Base-by-base conservation (phyloP, 2,797 vertebrate species). In the Macroramphosus scolopax region DNA sequence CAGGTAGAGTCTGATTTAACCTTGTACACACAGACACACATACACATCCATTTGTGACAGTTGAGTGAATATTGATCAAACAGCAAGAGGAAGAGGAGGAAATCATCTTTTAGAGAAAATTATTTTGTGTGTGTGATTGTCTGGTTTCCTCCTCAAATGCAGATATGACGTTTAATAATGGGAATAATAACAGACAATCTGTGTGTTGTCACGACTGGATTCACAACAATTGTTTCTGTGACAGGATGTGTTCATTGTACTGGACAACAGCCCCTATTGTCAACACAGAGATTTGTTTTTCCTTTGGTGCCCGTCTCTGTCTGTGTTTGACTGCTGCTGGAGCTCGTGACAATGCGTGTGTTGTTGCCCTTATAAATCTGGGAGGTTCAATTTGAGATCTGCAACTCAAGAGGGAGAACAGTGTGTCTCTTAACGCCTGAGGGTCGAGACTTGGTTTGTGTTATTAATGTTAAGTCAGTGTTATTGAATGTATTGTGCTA, bases 1-100 rank as follows among this genome's bases (percentile, higher is more conserved):
- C 94, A 96, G 94, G 95, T 97, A 82, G 66, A 55, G 30, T 17
- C 18, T 33, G 22, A n/a, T 35, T 52, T 33, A 31, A 41, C 35
- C 47, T 38, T 3, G 28, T 12, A 3, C 11, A 43, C 16, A 17
- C 18, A 46, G 20, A 32, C n/a, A 45, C 43, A 29, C 33, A 43
- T 30, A 49, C 26, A 49, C 14, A 26, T 24, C 30, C 28, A 31
- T 33, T 51, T 41, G 34, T 63, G 39, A 16, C 41, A 42, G 29
- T 16, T 43, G 18, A 55, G 17, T n/a, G 11, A 32, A 15, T 42
- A 31, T 31, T 58, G 50, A 77, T 43, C 10, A 28, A 3, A 15
- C 32, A 38, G 13, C 9, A 13, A 18, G 1, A 8, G 9, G 4
- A 16, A n/a, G 8, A 1, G 1, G 13, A 42, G 11, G 7, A 13